A percentile compares a stretch with the other conserved stretches of the same genome.
phyloP scores from a whole-genome alignment of 1,140 invertebrate genomes.

The Mycetomoellerius zeteki region DNA sequence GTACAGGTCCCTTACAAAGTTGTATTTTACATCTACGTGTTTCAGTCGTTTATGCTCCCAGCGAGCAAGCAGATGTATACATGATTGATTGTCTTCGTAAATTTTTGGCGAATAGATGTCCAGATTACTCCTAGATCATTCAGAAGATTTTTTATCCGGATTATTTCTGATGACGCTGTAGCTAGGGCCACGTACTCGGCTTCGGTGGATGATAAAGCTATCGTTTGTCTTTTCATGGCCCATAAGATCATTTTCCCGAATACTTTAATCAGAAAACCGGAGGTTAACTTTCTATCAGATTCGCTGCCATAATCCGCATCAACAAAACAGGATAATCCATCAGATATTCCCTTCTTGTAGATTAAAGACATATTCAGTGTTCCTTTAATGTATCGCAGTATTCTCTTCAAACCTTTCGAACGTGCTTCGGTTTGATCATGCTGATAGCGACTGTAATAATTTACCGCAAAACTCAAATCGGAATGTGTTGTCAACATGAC shows the following conservation, averaged over 20 bases:
- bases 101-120: background rate
- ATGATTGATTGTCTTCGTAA: background rate
- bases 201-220: background rate
- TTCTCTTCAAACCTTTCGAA: conserved; percentile 35
- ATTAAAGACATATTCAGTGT: background rate
- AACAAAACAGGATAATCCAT: background rate
- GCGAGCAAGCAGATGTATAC: background rate
- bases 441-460: conserved; percentile 5
- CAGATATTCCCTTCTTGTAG: background rate
- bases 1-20: no score
- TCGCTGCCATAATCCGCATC: background rate
- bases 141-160: background rate
- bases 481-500: background rate
- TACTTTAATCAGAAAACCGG: background rate
- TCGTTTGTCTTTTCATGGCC: background rate
- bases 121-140: background rate
- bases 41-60: background rate
- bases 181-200: background rate
- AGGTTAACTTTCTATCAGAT: background rate
- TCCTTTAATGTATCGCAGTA: conserved; percentile 23
- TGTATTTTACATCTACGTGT: no score
- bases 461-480: background rate
- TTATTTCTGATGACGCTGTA: background rate
- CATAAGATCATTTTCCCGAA: background rate
- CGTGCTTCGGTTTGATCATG: background rate